Conservation (phyloP, 2,888 invertebrate species). For the Ligdia adustata region DNA sequence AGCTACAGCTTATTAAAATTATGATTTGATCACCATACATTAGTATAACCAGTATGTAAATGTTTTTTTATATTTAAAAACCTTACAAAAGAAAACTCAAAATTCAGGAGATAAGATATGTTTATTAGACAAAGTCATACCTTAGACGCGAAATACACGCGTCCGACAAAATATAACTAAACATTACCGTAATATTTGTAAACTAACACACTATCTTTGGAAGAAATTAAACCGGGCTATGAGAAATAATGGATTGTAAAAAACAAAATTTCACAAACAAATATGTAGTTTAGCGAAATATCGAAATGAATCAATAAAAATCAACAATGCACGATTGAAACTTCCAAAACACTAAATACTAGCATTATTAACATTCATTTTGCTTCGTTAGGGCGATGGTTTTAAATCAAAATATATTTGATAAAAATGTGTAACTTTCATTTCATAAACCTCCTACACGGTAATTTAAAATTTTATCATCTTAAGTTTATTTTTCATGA, state of each 20-base stretch:
- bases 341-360: conserved; percentile 46
- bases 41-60: too few species aligned
- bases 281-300: conserved; percentile 3
- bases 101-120: conserved; percentile 78
- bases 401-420: too few species aligned
- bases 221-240: conserved; percentile 73
- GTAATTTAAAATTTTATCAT: too few species aligned
- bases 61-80: too few species aligned
- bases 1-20: too few species aligned
- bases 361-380: conserved; percentile 33
- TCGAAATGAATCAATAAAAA: conserved; percentile 28
- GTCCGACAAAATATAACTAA: conserved; percentile 57
- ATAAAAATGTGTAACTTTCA: too few species aligned
- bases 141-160: conserved; percentile 53
- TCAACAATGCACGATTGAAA: conserved; percentile 41
- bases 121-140: conserved; percentile 80
- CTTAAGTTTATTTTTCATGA: too few species aligned
- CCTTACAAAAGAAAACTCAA: conserved; percentile 51
- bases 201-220: conserved; percentile 80
- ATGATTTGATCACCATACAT: too few species aligned
- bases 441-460: too few species aligned
- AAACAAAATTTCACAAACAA: conserved; percentile 25
- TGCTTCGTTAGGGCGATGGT: conserved; percentile 40
- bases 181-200: conserved; percentile 36
- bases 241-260: conserved; percentile 33